These are phyloP conservation scores for Corvus moneduloides DNA, from an alignment of 2,113 vertebrate genomes.

Conservation along the genomic window DNA sequence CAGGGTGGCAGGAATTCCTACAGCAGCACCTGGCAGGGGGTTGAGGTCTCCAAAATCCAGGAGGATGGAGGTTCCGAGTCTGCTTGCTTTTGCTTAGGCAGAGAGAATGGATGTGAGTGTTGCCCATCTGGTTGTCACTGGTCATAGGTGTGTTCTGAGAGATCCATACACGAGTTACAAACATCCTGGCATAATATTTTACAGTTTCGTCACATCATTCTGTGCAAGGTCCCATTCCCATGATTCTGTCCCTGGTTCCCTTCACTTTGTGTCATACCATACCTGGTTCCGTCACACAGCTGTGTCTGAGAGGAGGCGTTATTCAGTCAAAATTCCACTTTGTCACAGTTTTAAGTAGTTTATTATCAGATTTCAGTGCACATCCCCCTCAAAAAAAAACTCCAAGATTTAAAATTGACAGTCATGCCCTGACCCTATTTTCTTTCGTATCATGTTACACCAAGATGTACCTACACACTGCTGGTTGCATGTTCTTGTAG, in stretches of 20 bases:
- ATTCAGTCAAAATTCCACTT: neutral
- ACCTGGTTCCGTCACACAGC: constrained; percentile 12
- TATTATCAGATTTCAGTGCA: constrained; percentile 7
- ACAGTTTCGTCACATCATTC: constrained; percentile 3
- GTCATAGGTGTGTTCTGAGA: neutral
- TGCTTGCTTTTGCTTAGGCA: constrained; percentile 57
- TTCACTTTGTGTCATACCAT: constrained; percentile 57
- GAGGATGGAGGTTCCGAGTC: neutral
- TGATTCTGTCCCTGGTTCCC: constrained; percentile 44
- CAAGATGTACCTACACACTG: constrained; percentile 57
- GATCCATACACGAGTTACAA: constrained; percentile 26
- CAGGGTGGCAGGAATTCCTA: neutral
- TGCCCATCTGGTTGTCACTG: neutral
- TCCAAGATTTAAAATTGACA: neutral
- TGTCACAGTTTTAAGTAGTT: neutral
- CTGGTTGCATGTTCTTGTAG: constrained; percentile 76
- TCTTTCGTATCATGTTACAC: constrained; percentile 52
- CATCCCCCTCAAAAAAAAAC: neutral
- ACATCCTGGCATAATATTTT: constrained; percentile 26
- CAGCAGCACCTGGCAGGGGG: neutral
- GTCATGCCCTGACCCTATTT: constrained; percentile 12
- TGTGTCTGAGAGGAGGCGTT: neutral
- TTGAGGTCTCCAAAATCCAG: neutral
- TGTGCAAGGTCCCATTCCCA: constrained; percentile 32
- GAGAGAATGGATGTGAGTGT: constrained; percentile 10